Evolutionary conservation across 1,140 invertebrate species (phyloP).

Genomic region (Drosophila quadrilineata): DNA sequence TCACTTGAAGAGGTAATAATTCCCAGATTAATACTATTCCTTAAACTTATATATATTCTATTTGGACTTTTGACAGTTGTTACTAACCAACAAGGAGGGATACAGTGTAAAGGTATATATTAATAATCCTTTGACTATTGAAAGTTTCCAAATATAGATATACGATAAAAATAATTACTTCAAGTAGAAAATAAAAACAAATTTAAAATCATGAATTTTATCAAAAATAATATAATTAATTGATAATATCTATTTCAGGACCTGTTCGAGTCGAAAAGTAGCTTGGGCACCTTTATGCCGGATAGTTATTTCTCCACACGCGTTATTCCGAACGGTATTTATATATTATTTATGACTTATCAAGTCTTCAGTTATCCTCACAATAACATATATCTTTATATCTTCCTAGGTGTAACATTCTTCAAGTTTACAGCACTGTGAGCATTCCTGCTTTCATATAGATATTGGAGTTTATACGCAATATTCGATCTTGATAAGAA

Average conservation of each 20-base stretch:
- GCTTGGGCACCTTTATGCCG: conserved; percentile 31
- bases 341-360: not conserved
- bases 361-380: not conserved
- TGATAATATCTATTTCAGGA: conserved; percentile 41
- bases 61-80: conserved; percentile 56
- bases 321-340: conserved; percentile 73
- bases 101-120: conserved; percentile 82
- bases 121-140: no score
- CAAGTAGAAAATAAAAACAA: no score
- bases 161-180: not conserved
- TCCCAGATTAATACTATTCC: not conserved
- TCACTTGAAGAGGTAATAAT: conserved; percentile 81
- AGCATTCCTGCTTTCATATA: not conserved
- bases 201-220: no score
- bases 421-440: conserved; percentile 72
- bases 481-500: not conserved
- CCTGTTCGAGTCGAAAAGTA: conserved; percentile 35
- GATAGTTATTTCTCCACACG: conserved; percentile 53
- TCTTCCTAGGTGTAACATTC: conserved; percentile 64
- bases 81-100: conserved; percentile 76
- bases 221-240: not conserved
- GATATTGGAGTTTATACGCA: conserved; percentile 10
- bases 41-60: not conserved
- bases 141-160: no score
- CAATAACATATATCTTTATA: conserved; percentile 7